phyloP scores from a whole-genome alignment of 2,797 vertebrate genomes.

The Syngnathus acus region DNA sequence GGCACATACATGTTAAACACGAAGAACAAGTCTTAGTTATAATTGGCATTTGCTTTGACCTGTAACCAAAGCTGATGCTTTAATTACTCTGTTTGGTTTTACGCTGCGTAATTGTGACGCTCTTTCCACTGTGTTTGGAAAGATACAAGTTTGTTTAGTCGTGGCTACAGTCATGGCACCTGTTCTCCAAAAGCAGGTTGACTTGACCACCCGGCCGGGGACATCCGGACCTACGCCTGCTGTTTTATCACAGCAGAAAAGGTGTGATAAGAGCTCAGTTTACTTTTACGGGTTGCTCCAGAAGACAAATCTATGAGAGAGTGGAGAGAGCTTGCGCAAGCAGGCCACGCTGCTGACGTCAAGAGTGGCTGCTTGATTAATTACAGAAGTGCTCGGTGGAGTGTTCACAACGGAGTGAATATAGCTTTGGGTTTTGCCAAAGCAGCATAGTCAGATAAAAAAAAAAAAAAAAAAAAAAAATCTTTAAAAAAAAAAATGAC shows the following conservation, averaged over 20 bases:
- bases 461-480: neutral
- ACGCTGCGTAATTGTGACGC: neutral
- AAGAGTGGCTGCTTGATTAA: constrained; percentile 57
- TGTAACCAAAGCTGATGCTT: constrained; percentile 27
- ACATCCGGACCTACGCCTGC: constrained; percentile 8
- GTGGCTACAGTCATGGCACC: neutral
- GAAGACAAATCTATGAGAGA: constrained; percentile 51
- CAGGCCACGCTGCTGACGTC: constrained; percentile 50
- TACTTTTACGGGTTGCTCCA: constrained; percentile 50
- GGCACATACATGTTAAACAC: constrained; percentile 21
- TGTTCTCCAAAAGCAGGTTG: neutral
- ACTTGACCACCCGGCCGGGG: constrained; percentile 7
- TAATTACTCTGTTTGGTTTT: neutral
- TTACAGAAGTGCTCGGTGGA: constrained; percentile 43
- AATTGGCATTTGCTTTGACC: constrained; percentile 20
- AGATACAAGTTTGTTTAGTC: constrained; percentile 3
- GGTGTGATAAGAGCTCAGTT: constrained; percentile 51
- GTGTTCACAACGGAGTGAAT: neutral
- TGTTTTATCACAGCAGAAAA: constrained; percentile 10
- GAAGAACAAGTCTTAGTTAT: constrained; percentile 30
- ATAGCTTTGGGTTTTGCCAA: neutral
- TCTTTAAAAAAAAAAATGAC: neutral
- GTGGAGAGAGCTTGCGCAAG: constrained; percentile 51
- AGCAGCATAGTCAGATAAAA: neutral
- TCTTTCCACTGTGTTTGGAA: neutral